Conservation (phyloP, 2,113 vertebrate species). For the Orthonyx spaldingii region DNA sequence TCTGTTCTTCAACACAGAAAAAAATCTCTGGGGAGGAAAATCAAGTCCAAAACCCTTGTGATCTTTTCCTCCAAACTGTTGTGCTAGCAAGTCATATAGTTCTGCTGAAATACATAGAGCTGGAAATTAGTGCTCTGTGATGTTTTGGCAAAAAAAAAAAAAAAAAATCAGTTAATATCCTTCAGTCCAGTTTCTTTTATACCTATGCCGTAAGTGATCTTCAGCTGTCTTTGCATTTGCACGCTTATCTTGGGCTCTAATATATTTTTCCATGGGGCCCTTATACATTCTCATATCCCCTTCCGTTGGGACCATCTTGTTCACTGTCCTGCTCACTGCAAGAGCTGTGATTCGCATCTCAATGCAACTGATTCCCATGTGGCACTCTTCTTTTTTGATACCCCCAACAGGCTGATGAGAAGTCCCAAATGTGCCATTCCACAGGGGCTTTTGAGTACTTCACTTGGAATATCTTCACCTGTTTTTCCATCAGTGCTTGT, state of each 20-base stretch:
- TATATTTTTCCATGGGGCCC: neutral
- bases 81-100: fast-evolving
- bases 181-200: neutral
- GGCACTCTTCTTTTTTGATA: neutral
- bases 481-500: neutral
- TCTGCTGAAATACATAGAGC: neutral
- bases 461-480: neutral
- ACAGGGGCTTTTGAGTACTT: neutral
- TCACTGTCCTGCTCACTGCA: neutral
- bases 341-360: neutral
- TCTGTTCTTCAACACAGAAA: neutral
- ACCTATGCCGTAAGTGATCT: neutral
- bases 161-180: neutral
- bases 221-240: neutral
- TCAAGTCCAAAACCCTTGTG: neutral
- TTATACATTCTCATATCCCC: neutral
- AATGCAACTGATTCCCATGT: neutral
- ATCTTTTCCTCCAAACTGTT: neutral
- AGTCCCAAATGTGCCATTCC: neutral
- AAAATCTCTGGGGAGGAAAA: neutral
- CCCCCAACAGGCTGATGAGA: fast-evolving
- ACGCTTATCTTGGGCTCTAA: neutral
- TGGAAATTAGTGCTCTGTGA: neutral
- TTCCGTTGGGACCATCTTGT: fast-evolving
- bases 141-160: neutral